Evolutionary conservation across 2,888 invertebrate genomes (phyloP), one percentile per base, ranked within the genome.

Genomic region (Itoplectis maculator): DNA sequence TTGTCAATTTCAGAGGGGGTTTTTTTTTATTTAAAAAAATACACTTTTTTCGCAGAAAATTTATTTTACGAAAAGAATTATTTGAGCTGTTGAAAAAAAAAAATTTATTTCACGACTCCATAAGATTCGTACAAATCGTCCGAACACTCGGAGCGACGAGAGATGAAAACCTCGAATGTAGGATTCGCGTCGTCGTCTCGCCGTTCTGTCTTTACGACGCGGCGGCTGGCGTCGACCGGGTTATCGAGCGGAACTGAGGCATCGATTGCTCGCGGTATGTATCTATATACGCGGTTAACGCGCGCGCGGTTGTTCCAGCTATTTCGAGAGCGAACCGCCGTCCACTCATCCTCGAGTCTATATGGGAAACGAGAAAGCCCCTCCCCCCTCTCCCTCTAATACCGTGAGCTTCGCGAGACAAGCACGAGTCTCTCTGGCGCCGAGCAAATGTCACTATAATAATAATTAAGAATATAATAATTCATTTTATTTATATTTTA

Each of bases 151-250:
- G 8, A 20, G 40, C 61, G 76, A 59, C 40, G 29, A 69, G 56
- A 47, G 18, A 75, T 59, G 45, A 66, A 68, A 56, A 18, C 45
- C 15, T 37, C 7, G 56, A 35, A 56, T 56, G 5, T 6, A n/a
- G n/a, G 29, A 29, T 6, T 23, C 15, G 15, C 61, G 74, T 54
- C 74, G 61, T n/a, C n/a, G n/a, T n/a, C n/a, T n/a, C 72, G 65
- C 72, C 78, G 54, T 65, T 45, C 65, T 7, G 72, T 66, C 72
- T 79, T 72, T 72, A 79, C 72, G 79, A 73, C 66, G 40, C 49
- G 66, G 15, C 49, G 37, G 66, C 37, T n/a, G 70, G 42, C 79
- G 79, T 59, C 66, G 75, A 47, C 20, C 73, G 18, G 79, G 15
- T 73, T 49, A 79, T 79, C 79, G 59, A 66, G 40, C 66, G 49